A percentile compares a stretch with the other conserved stretches of the same genome.
phyloP scores from a whole-genome alignment of 2,888 invertebrate genomes.

The Ophion ellenae region DNA sequence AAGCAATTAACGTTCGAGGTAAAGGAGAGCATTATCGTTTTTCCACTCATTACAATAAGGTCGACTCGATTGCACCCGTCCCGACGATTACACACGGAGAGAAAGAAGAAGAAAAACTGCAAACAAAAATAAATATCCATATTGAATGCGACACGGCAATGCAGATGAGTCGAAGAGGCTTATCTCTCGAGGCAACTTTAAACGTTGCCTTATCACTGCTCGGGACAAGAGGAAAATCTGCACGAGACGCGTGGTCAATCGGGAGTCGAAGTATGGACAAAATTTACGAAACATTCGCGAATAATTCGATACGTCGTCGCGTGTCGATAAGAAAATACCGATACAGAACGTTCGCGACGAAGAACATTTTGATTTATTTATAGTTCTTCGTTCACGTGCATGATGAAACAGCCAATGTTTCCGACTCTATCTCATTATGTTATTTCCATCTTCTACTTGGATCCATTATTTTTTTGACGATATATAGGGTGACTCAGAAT shows the following conservation, averaged over 20 bases:
- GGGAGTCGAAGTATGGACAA: background rate
- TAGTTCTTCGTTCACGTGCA: too few relatives aligned
- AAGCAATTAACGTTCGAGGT: too few relatives aligned
- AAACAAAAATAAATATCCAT: background rate
- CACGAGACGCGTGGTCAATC: constrained; percentile 1
- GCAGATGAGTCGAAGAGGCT: background rate
- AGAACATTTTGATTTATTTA: background rate
- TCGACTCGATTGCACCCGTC: too few relatives aligned
- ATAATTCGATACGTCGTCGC: background rate
- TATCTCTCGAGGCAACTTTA: background rate
- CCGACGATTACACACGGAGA: background rate
- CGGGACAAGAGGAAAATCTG: background rate
- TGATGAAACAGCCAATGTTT: background rate
- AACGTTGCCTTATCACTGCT: constrained; percentile 3
- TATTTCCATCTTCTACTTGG: too few relatives aligned
- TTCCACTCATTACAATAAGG: too few relatives aligned
- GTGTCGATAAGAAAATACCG: background rate
- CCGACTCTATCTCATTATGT: background rate
- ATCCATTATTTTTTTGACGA: too few relatives aligned
- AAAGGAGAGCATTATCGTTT: too few relatives aligned
- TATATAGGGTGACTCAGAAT: too few relatives aligned
- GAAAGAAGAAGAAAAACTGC: background rate
- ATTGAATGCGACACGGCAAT: background rate
- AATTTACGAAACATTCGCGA: background rate
- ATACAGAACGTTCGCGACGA: background rate